Percentiles rank a stretch among this genome's conserved stretches.
Evolutionary conservation across 2,797 vertebrate genomes (phyloP).

Genomic region (Paramormyrops hopkinsi): DNA sequence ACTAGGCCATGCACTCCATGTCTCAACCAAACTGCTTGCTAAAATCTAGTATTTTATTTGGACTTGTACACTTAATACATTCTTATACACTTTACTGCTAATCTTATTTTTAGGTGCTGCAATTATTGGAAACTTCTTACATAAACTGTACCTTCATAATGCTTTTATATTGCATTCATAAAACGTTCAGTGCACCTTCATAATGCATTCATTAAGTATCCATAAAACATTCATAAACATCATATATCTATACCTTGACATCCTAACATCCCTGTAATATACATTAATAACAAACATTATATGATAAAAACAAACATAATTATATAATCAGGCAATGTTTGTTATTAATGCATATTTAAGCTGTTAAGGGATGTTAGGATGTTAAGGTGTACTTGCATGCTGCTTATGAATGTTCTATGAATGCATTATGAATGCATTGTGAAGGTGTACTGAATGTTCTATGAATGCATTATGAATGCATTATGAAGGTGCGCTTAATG

Average conservation of each 20-base stretch:
- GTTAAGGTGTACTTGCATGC: background rate
- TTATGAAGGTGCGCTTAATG: background rate
- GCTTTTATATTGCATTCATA: background rate
- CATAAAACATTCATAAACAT: background rate
- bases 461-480: background rate
- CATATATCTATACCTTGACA: background rate
- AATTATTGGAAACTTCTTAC: background rate
- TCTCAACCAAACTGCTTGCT: background rate
- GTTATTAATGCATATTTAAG: background rate
- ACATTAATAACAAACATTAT: background rate
- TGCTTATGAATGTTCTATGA: background rate
- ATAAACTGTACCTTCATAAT: background rate
- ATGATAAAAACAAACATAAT: background rate
- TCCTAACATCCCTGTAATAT: background rate
- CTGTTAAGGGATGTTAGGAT: background rate
- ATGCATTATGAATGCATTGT: background rate
- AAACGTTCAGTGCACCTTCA: background rate
- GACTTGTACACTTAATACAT: background rate
- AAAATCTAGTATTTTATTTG: background rate
- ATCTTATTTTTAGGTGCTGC: background rate
- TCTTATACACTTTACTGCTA: background rate
- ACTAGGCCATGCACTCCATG: background rate
- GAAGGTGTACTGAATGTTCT: background rate
- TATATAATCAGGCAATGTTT: background rate
- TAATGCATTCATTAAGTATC: background rate